Percentiles rank a stretch among this genome's conserved stretches.
Evolutionary conservation across 1,140 invertebrate genomes (phyloP).

Genomic region (Drosophila trapezifrons): DNA sequence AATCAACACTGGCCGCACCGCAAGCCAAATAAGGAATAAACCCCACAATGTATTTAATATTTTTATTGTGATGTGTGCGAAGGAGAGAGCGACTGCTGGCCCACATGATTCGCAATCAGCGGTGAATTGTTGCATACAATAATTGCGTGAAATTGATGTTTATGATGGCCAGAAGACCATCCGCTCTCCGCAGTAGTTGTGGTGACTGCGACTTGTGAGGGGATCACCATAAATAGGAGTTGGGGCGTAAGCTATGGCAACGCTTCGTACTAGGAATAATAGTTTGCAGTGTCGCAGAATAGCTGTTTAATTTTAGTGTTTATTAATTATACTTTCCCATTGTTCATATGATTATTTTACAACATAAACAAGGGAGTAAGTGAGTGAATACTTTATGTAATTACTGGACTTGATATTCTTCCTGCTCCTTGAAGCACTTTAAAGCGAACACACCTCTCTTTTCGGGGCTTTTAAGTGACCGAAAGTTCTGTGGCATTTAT

Average conservation of each 20-base stretch:
- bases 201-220: not conserved
- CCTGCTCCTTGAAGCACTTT: too few relatives aligned
- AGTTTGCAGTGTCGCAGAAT: not conserved
- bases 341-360: too few relatives aligned
- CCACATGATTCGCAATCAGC: conserved; percentile 57
- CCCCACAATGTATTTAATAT: conserved; percentile 71
- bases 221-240: conserved; percentile 3
- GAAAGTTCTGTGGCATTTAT: conserved; percentile 18
- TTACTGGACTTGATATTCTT: too few relatives aligned
- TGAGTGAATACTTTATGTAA: too few relatives aligned
- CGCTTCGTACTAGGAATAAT: not conserved
- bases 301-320: not conserved
- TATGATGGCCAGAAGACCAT: conserved; percentile 9
- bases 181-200: not conserved
- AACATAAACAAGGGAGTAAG: too few relatives aligned
- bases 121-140: conserved; percentile 54
- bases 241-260: not conserved
- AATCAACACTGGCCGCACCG: conserved; percentile 66
- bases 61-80: conserved; percentile 59
- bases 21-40: conserved; percentile 39
- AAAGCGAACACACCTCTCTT: not conserved
- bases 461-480: not conserved
- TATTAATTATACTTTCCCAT: not conserved
- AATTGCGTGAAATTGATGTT: conserved; percentile 38
- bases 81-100: not conserved